Evolutionary conservation across 2,113 vertebrate species (phyloP).

Genomic region (Corythoichthys intestinalis): DNA sequence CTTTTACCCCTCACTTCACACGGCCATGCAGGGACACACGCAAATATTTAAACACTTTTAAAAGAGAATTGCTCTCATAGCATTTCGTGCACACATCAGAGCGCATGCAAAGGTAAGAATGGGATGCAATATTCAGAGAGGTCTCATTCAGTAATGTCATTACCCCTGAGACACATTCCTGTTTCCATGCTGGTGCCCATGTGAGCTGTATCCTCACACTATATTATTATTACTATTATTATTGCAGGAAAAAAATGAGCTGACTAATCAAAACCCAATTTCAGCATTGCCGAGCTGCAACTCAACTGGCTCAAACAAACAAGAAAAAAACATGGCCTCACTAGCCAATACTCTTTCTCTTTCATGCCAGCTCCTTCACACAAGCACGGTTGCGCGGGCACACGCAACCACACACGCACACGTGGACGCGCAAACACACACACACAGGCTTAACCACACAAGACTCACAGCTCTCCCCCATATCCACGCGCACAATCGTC

Average conservation of each 20-base stretch:
- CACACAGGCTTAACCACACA: slow-evolving; percentile 32
- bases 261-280: slow-evolving; percentile 49
- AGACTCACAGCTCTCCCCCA: slow-evolving; percentile 27
- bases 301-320: slow-evolving; percentile 51
- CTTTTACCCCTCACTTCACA: neutral
- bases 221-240: slow-evolving; percentile 29
- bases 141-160: slow-evolving; percentile 42
- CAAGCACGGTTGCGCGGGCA: slow-evolving; percentile 17
- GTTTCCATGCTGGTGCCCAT: slow-evolving; percentile 53
- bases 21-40: slow-evolving; percentile 2
- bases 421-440: neutral
- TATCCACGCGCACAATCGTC: slow-evolving; percentile 57
- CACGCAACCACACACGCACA: slow-evolving; percentile 12
- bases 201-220: slow-evolving; percentile 29
- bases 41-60: slow-evolving; percentile 6
- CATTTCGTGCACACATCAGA: slow-evolving; percentile 77
- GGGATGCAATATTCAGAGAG: slow-evolving; percentile 67
- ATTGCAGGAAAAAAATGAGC: slow-evolving; percentile 34
- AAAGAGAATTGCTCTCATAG: slow-evolving; percentile 54
- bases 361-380: slow-evolving; percentile 45
- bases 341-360: slow-evolving; percentile 63
- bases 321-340: slow-evolving; percentile 58
- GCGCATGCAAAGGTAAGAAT: slow-evolving; percentile 76
- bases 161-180: slow-evolving; percentile 41
- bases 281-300: slow-evolving; percentile 36